Base-by-base conservation (phyloP, 2,888 invertebrate genomes). In the Tipula lateralis region DNA sequence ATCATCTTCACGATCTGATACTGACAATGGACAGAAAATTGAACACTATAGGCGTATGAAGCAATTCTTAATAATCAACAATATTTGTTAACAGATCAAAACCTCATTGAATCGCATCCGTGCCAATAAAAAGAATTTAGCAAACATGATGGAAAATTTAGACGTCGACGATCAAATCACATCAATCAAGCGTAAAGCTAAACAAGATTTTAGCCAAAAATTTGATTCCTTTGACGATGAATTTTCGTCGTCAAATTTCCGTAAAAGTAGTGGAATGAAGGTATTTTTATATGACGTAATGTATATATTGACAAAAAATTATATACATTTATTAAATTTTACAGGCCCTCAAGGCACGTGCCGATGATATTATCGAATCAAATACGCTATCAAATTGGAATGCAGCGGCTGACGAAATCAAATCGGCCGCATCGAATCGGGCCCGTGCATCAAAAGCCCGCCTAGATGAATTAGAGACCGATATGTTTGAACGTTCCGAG, bases 401-500 rank as follows among this genome's bases (percentile, higher is more conserved):
- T 50, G 30, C 84, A 81, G 66, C 85, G 83, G 36, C 32, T 30
- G 84, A 84, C 30, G 82, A 82, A 30, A 30, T 82, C n/a, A 82
- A 30, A 82, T 82, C 91, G 85, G 93, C 93, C 0, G 95, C 95
- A 0, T 92, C 92, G 24, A 91, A 92, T 83, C 89, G 95, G 84
- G 95, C 95, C 0, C 93, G 92, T 87, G 92, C 92, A 32, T 92
- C 93, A 1, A 92, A 94, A 86, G 94, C 94, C 9, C 92, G 95
- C 83, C 90, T 95, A 19, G 92, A 92, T 44, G 95, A 95, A 87
- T 90, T 96, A 81, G 95, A 95, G 87, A 93, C 93, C 84, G 95
- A 96, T 89, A 95, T 95, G 94, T 92, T 93, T 80, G 94, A 93
- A 86, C 90, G 95, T 85, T 93, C 91, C 19, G 94, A 95, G 87